A percentile compares a stretch with the other conserved stretches of the same genome.
phyloP scores from a whole-genome alignment of 2,797 vertebrate genomes.

The Zenarchopterus dispar region DNA sequence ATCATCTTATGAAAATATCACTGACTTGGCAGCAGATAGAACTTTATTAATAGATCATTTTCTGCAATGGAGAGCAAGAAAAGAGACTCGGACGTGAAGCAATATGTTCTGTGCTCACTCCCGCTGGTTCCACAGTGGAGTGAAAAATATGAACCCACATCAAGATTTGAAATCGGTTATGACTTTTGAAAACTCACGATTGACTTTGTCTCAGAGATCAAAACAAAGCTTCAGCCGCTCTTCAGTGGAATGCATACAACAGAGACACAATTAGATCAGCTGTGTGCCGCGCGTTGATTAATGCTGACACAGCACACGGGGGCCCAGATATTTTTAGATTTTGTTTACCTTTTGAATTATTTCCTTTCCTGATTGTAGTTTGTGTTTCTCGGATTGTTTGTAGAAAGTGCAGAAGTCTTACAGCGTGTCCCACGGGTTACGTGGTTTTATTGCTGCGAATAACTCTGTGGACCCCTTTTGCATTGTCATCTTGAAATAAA shows the following conservation, averaged over 20 bases:
- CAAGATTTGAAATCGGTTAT: not conserved
- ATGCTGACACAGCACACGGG: conserved; percentile 54
- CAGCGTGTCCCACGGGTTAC: too few relatives aligned
- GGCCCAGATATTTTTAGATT: conserved; percentile 47
- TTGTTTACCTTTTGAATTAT: conserved; percentile 51
- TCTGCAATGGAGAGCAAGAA: conserved; percentile 5
- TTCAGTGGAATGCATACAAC: not conserved
- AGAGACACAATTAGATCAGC: conserved; percentile 12
- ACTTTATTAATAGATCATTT: conserved; percentile 29
- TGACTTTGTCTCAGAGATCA: conserved; percentile 3
- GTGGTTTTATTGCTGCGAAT: too few relatives aligned
- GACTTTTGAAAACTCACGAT: not conserved
- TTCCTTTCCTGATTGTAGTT: conserved; percentile 11
- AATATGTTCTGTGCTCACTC: not conserved
- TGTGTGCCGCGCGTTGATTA: conserved; percentile 15
- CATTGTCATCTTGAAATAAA: too few relatives aligned
- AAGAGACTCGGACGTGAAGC: conserved; percentile 11
- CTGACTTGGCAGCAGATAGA: conserved; percentile 23
- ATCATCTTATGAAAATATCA: conserved; percentile 39
- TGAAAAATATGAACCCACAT: too few relatives aligned
- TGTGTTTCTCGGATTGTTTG: too few relatives aligned
- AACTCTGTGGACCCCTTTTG: too few relatives aligned
- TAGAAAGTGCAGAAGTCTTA: too few relatives aligned
- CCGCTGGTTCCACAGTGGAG: not conserved
- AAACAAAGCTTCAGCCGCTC: not conserved